Evolutionary conservation across 53 echinoderm and acorn worm species (phyloP).

Genomic region (Glandiceps talaboti): DNA sequence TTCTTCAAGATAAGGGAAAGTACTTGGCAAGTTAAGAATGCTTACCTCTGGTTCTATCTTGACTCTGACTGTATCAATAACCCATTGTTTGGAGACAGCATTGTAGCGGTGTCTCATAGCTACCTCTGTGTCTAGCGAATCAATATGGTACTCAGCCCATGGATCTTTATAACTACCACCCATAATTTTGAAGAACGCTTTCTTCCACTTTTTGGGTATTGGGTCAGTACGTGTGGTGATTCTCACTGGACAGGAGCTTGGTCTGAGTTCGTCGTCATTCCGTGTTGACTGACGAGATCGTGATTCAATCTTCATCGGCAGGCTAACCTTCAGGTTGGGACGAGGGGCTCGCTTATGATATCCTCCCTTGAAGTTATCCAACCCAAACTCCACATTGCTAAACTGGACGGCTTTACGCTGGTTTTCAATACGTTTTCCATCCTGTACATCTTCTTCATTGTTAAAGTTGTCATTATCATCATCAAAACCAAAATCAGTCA

Average conservation of each 20-base stretch:
- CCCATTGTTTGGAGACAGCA: conserved; percentile 55
- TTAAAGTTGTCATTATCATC: neutral
- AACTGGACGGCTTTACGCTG: neutral
- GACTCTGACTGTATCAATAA: conserved; percentile 60
- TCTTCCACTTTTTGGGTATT: conserved; percentile 52
- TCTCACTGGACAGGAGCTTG: neutral
- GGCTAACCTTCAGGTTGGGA: neutral
- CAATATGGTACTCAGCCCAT: conserved; percentile 75
- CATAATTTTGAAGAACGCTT: conserved; percentile 35
- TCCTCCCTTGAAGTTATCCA: neutral
- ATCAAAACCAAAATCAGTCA: neutral
- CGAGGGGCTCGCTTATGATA: neutral
- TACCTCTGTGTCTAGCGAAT: conserved; percentile 41
- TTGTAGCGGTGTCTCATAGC: conserved; percentile 76
- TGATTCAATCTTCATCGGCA: neutral
- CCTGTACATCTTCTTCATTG: neutral
- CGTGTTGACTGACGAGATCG: neutral
- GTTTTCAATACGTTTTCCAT: neutral
- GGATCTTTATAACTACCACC: conserved; percentile 38
- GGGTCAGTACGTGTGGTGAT: conserved; percentile 15
- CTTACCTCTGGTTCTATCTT: conserved; percentile 72
- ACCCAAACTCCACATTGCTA: neutral
- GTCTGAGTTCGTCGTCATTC: neutral
- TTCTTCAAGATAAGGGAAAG: no score
- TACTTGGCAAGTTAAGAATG: no score